Evolutionary conservation across 2,113 vertebrate species (phyloP), one percentile per base, ranked within the genome.

Genomic region (Mungos mungo): DNA sequence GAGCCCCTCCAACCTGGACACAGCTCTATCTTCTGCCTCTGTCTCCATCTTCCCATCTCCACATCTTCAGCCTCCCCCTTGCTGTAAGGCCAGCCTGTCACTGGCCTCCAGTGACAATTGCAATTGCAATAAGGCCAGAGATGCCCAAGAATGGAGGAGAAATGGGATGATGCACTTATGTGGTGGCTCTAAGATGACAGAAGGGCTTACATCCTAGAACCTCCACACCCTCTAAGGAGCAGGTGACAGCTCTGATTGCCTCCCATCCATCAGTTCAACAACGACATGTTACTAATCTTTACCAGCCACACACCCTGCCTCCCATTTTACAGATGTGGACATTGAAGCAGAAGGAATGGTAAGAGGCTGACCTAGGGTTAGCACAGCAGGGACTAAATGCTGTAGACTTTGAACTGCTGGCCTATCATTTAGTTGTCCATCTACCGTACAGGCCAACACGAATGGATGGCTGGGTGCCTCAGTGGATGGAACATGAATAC

Each of bases 261-360:
- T 69, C 94, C 52, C 76, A 92, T 96, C 71, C 66, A 60, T 94
- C 93, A 97, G 93, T 38, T 54, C 93, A 69, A 31, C 27, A 57
- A 91, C 18, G 89, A 93, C 97, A 81, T 1, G 68, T 27, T 33
- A 11, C 89, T 95, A 90, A 97, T 76, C 74, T 23, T 65, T 87
- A 15, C 92, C 97, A 96, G 96, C 96, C 95, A 89, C 33, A 57
- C 6, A 13, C 12, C n/a, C 25, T 57, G 15, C 57, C 80, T 60
- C 38, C 35, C 25, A 29, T 47, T 14, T 68, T 71, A 60, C 96
- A 87, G 41, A 93, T 81, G 96, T 5, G 15, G 86, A 90, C 63
- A 7, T 47, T 0, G n/a, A 72, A 9, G 33, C 47, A 33, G 68
- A 69, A 63, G 74, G 68, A 81, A 77, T 21, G 12, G 50, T 15